Conservation (phyloP, 1,140 invertebrate species). For the Hylaeus anthracinus region DNA sequence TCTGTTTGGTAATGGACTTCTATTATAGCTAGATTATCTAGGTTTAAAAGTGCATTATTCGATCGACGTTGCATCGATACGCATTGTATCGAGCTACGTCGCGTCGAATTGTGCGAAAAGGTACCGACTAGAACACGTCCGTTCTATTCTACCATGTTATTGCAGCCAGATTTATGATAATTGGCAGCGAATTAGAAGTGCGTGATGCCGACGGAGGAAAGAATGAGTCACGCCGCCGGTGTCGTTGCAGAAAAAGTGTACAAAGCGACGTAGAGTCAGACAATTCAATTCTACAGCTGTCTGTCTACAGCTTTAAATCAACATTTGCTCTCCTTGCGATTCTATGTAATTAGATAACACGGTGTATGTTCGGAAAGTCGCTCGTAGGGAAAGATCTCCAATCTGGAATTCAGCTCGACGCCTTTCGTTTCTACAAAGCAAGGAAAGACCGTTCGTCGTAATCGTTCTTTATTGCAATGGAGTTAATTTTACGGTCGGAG, state of each 20-base stretch:
- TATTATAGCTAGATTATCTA: too few relatives aligned
- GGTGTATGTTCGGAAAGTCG: too few relatives aligned
- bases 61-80: too few relatives aligned
- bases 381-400: too few relatives aligned
- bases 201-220: background rate
- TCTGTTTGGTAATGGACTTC: too few relatives aligned
- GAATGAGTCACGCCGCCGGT: slow-evolving; percentile 17
- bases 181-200: background rate
- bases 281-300: background rate
- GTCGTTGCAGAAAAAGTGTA: too few relatives aligned
- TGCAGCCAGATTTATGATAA: slow-evolving; percentile 18
- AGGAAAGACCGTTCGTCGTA: background rate
- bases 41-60: too few relatives aligned
- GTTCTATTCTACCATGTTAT: background rate
- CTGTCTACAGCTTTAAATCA: background rate
- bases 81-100: too few relatives aligned
- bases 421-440: too few relatives aligned
- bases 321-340: background rate
- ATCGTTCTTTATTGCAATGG: background rate
- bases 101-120: background rate
- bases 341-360: slow-evolving; percentile 6
- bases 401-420: too few relatives aligned
- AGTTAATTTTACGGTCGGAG: background rate
- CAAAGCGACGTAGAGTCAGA: background rate
- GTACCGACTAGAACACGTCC: background rate